Base-by-base conservation (phyloP, 2,797 vertebrate genomes). In the Tragopan temminckii region DNA sequence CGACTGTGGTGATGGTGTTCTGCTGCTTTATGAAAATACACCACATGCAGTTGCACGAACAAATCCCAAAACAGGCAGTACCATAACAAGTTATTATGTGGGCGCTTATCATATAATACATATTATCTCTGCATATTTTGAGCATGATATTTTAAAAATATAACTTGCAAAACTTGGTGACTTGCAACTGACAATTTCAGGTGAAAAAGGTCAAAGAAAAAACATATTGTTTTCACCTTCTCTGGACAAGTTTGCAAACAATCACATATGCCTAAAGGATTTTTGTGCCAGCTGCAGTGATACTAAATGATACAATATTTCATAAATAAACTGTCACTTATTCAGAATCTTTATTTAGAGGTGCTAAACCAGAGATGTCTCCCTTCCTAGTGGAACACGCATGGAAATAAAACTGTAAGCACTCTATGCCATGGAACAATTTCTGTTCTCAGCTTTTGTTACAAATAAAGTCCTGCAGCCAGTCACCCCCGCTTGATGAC, bases 341-440 rank as follows among this genome's bases (percentile, higher is more conserved):
- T 85, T 94, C 89, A 86, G 90, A 79, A 84, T 93, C 95, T 96
- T 95, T 96, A 94, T 96, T 96, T 94, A 94, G 88, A 93, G 81
- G 80, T 94, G 91, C 80, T 95, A 94, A 95, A 88, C 74, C 91
- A 95, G 94, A 92, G 69, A 23, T 52, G 94, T 91, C 63, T 94
- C 59, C 57, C 64, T 93, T 80, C 62, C 52, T 91, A 36, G 63
- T 80, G 75, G 55, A 95, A 89, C 0, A 59, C 38, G 43, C 80
- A 82, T 8, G 59, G 78, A 90, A 75, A 90, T 71, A 77, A 90
- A 93, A 94, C 91, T 89, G 52, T 55, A 90, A 93, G 74, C 84
- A 76, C 2, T 72, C 66, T 75, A 94, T 62, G 40, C 50, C 24
- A 33, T 85, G 62, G 87, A 93, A 95, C 78, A 38, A 57, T 81